phyloP scores from a whole-genome alignment of 2,113 vertebrate genomes.

The Arothron firmamentum region DNA sequence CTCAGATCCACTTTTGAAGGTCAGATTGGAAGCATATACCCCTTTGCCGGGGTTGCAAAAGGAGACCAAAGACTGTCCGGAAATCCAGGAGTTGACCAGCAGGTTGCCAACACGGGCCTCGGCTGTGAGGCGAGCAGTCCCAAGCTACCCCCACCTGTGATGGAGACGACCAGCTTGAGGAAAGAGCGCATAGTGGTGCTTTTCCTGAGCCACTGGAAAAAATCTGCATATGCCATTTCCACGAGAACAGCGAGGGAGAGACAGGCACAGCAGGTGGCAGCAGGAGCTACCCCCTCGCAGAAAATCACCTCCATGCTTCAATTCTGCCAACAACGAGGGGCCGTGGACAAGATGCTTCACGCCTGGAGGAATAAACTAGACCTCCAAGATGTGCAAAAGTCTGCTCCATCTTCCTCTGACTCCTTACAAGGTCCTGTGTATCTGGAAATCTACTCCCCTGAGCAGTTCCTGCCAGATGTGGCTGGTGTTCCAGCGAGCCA shows the following conservation, averaged over 20 bases:
- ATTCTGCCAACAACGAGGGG: constrained; percentile 76
- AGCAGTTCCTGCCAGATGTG: constrained; percentile 83
- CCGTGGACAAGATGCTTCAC: constrained; percentile 79
- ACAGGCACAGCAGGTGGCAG: constrained; percentile 36
- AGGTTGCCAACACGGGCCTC: constrained; percentile 55
- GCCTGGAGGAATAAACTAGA: constrained; percentile 72
- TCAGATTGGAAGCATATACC: constrained; percentile 63
- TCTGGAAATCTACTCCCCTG: constrained; percentile 76
- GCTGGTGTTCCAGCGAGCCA: constrained; percentile 73
- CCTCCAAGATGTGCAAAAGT: constrained; percentile 3
- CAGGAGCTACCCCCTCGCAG: constrained; percentile 16
- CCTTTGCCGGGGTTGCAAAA: constrained; percentile 65
- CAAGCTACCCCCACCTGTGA: constrained; percentile 55
- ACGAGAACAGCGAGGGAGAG: constrained; percentile 56
- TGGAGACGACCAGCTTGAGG: constrained; percentile 76
- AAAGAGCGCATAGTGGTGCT: constrained; percentile 88
- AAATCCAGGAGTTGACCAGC: constrained; percentile 16
- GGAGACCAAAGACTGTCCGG: constrained; percentile 16
- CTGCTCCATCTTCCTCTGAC: constrained; percentile 28
- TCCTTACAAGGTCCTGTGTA: constrained; percentile 45
- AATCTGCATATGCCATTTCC: constrained; percentile 77
- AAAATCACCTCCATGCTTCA: constrained; percentile 60
- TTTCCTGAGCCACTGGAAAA: constrained; percentile 92
- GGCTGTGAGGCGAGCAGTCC: constrained; percentile 53
- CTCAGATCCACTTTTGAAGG: constrained; percentile 84